Base-by-base conservation (phyloP, 2,113 vertebrate species). In the Bufo bufo region DNA sequence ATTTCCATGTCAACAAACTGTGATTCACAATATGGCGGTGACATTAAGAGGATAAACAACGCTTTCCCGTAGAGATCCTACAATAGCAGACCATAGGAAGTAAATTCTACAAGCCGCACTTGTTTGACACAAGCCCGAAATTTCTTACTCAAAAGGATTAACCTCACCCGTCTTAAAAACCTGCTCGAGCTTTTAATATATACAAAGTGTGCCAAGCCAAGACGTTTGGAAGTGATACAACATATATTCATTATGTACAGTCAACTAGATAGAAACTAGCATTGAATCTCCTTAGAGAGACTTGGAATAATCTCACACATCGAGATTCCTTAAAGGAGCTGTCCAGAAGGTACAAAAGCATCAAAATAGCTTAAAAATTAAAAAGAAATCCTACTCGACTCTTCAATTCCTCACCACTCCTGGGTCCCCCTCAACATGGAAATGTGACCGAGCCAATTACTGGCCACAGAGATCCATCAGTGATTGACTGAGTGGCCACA, bases 21-120 rank as follows among this genome's bases (percentile, higher is more conserved):
- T 49, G 59, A 66, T 7, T 13, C 61, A 66, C 81, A 66, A n/a
- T 66, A 63, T 65, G 61, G 3, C 16, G 33, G 81, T 23, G 50
- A n/a, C 65, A 72, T 56, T 69, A 56, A 43, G n/a, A 72, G 65
- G 65, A 69, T 83, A 83, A 84, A 69, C 50, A 84, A 56, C 47
- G 13, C 49, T 71, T 71, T 72, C 66, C 82, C 3, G 12, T 6
- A 19, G 66, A 23, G 65, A 43, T 20, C n/a, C 54, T 56, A 72
- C 82, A 84, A 84, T 84, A 52, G 82, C 49, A 71, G 66, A 54
- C 33, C 63, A 43, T n/a, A 33, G 65, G 47, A 19, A 33, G 43
- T 3, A 84, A 16, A 72, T 72, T 72, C 65, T 84, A 33, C 52
- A 69, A 33, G 20, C 65, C 10, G n/a, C n/a, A 19, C 20, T 84